Conservation (phyloP, 2,113 vertebrate species). For the Phaethon lepturus region DNA sequence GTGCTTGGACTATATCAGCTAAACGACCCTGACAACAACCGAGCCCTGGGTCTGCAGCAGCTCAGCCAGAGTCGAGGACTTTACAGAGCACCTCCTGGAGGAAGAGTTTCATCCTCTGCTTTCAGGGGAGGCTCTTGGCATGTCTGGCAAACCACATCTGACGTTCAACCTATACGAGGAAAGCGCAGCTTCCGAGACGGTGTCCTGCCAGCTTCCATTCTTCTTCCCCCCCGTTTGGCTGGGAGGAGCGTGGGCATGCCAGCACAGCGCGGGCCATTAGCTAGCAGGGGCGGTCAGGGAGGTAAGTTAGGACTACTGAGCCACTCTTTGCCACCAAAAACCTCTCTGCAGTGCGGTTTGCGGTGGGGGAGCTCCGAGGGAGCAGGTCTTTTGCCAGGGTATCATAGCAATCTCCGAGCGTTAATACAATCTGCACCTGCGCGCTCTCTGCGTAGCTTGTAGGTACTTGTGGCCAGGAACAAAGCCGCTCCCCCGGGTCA, state of each 20-base stretch:
- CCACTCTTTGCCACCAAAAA: background rate
- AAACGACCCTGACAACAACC: background rate
- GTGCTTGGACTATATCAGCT: background rate
- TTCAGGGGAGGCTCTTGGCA: background rate
- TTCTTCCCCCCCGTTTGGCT: background rate
- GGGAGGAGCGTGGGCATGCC: accelerated
- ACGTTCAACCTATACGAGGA: background rate
- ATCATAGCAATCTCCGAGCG: background rate
- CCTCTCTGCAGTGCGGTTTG: background rate
- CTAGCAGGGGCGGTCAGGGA: background rate
- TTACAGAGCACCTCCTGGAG: background rate
- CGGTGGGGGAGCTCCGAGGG: background rate
- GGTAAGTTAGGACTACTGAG: background rate
- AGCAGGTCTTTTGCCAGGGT: background rate
- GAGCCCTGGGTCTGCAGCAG: background rate
- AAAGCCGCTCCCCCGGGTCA: background rate
- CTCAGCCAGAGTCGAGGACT: accelerated
- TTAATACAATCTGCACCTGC: background rate
- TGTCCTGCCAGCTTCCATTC: background rate
- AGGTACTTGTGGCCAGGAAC: background rate
- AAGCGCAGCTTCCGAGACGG: background rate
- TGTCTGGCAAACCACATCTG: background rate
- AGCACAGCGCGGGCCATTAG: background rate
- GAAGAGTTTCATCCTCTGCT: background rate
- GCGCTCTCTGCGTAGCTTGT: background rate